Base-by-base conservation (phyloP, 2,797 vertebrate genomes). In the Acipenser transmontanus region DNA sequence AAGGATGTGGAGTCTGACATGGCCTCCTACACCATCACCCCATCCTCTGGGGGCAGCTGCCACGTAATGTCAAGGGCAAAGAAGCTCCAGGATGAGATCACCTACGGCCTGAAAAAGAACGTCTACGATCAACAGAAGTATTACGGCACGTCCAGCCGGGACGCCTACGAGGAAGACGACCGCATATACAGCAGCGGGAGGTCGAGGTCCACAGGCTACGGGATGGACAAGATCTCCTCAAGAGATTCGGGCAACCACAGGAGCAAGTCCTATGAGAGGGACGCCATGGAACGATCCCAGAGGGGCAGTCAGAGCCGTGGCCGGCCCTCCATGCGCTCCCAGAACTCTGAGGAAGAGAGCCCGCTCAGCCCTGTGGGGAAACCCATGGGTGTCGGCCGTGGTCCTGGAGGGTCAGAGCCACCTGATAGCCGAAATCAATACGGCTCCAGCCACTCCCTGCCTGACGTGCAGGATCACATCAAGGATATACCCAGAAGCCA, bases 361-460 rank as follows among this genome's bases (percentile, higher is more conserved):
- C 97, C 96, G 0, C 86, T 98, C 65, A 99, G 97, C 82, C 97
- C 96, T 51, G 81, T 95, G 76, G 96, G 96, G 49, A 95, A 94
- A 77, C 86, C 89, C 10, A 82, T 95, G 70, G 93, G 93, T 59
- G 91, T 90, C 17, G 92, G 93, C 20, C 91, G 91, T 56, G 80
- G 88, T 7, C 74, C 86, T 0, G 92, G 85, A 47, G 89, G 88
- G 4, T 50, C 91, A 0, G 89, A 96, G 47, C 85, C 94, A 65
- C 89, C 95, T 20, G 97, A 99, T 52, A 88, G 91, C 72, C 93
- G 96, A 78, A 94, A 96, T 69, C 95, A 93, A 74, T 99, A 98
- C 72, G 98, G 97, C 74, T 99, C 97, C 72, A 99, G 97, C 82
- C 97, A 99, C 86, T 99, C 97, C 6, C 89, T 99, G 85, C 97